Percentiles rank a stretch among this genome's conserved stretches.
Evolutionary conservation across 2,113 vertebrate genomes (phyloP).

Genomic region (Colistium nudipinnis): DNA sequence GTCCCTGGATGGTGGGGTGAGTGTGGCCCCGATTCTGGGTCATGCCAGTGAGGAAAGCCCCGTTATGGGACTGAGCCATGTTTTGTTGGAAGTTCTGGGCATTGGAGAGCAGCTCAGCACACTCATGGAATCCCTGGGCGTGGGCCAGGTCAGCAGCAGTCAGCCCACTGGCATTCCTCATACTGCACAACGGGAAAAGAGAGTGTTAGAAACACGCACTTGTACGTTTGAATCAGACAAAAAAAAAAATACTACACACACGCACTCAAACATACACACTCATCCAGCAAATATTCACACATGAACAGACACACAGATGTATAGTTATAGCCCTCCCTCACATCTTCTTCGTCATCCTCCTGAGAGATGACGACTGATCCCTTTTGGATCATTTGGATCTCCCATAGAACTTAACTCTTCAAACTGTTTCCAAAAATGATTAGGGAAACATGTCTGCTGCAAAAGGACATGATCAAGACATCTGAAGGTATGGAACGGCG

Average conservation of each 20-base stretch:
- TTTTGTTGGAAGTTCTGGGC: constrained; percentile 90
- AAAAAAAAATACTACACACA: constrained; percentile 20
- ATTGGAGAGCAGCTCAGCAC: constrained; percentile 94
- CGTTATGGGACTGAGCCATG: constrained; percentile 76
- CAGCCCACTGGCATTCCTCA: constrained; percentile 99
- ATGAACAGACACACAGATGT: constrained; percentile 57
- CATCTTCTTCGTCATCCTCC: constrained; percentile 72
- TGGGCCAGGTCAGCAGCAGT: constrained; percentile 97
- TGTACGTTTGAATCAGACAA: constrained; percentile 44
- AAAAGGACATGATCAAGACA: constrained; percentile 67
- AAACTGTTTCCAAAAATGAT: constrained; percentile 47
- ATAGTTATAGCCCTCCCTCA: constrained; percentile 64
- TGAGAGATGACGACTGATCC: constrained; percentile 78
- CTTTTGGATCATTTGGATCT: constrained; percentile 71
- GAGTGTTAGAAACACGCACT: constrained; percentile 82
- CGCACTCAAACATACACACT: constrained; percentile 30
- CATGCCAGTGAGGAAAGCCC: constrained; percentile 85
- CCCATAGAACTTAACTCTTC: constrained; percentile 39
- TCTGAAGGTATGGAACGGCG: constrained; percentile 3
- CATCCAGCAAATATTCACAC: constrained; percentile 31
- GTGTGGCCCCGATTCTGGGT: constrained; percentile 85
- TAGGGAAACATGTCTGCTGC: constrained; percentile 58
- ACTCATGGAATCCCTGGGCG: constrained; percentile 96
- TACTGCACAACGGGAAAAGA: constrained; percentile 90
- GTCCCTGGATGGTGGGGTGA: constrained; percentile 82